phyloP scores from a whole-genome alignment of 2,113 vertebrate species.

The Ceyx melanurus region DNA sequence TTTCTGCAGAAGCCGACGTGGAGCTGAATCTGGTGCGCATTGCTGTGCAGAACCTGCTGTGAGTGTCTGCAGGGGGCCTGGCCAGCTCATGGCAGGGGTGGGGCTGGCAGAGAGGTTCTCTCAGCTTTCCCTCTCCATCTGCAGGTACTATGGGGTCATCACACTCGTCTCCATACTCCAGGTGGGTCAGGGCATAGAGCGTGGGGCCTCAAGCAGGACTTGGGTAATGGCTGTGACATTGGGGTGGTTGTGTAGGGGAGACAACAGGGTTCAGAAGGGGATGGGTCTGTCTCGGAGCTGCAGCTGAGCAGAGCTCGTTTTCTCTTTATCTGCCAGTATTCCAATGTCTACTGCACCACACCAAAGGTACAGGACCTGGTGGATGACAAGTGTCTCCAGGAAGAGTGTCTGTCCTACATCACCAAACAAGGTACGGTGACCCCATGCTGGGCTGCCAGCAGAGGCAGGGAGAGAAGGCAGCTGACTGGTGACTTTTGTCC shows the following conservation, averaged over 20 bases:
- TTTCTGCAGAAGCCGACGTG: conserved; percentile 93
- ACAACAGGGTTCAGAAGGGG: rapidly evolving
- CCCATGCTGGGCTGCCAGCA: rapidly evolving
- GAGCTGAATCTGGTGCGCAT: conserved; percentile 97
- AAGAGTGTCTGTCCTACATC: conserved; percentile 90
- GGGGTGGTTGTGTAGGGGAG: rapidly evolving
- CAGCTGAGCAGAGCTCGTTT: not conserved
- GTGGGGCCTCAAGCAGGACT: rapidly evolving
- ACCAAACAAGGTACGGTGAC: conserved; percentile 86
- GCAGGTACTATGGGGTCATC: conserved; percentile 93
- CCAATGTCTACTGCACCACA: conserved; percentile 96
- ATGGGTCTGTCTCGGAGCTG: rapidly evolving
- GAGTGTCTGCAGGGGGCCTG: conserved; percentile 33
- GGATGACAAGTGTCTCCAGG: conserved; percentile 92
- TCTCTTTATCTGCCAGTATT: conserved; percentile 80
- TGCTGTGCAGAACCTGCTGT: conserved; percentile 96
- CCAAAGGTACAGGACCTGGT: conserved; percentile 94
- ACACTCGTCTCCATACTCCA: conserved; percentile 96
- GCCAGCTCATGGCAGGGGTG: rapidly evolving
- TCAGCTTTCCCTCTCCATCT: not conserved
- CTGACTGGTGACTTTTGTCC: not conserved
- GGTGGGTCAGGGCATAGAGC: conserved; percentile 62
- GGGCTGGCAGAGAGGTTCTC: not conserved
- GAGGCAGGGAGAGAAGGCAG: not conserved
- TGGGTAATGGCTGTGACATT: rapidly evolving